phyloP scores from a whole-genome alignment of 2,888 invertebrate species.

The Synanthedon vespiformis region DNA sequence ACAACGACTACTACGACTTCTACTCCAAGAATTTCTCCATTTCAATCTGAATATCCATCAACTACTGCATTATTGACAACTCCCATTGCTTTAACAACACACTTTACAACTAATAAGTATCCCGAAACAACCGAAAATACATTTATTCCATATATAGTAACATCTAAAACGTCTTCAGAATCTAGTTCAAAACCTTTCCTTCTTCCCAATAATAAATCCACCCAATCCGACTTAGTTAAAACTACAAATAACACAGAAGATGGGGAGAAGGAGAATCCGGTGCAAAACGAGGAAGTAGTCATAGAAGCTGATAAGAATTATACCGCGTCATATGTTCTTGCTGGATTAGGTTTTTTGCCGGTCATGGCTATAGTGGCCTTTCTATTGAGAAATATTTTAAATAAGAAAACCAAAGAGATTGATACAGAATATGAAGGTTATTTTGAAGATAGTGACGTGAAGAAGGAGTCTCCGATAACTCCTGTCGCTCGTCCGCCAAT shows the following conservation, averaged over 20 bases:
- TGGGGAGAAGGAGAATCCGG: conserved; percentile 16
- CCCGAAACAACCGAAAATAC: conserved; percentile 23
- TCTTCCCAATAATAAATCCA: conserved; percentile 21
- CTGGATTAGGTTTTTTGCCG: conserved; percentile 72
- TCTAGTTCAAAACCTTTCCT: conserved; percentile 36
- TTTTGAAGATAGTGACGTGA: conserved; percentile 68
- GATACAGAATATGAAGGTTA: conserved; percentile 73
- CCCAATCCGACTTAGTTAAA: conserved; percentile 12
- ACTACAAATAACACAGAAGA: conserved; percentile 26
- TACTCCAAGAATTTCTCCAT: conserved; percentile 21
- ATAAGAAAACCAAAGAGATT: conserved; percentile 66
- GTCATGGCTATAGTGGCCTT: conserved; percentile 70
- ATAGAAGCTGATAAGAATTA: conserved; percentile 72
- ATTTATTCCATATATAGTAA: conserved; percentile 40
- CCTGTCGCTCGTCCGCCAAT: conserved; percentile 69
- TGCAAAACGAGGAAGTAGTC: conserved; percentile 62
- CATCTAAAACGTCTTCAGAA: conserved; percentile 58
- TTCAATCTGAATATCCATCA: conserved; percentile 12
- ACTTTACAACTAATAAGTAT: conserved; percentile 8
- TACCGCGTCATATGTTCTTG: conserved; percentile 72
- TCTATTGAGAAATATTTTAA: conserved; percentile 64
- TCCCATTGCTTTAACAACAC: conserved; percentile 8
- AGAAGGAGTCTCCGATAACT: conserved; percentile 63
- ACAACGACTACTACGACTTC: conserved; percentile 50
- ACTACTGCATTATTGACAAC: conserved; percentile 9